Evolutionary conservation across 2,888 invertebrate species (phyloP).

Genomic region (Tetropium fuscum): DNA sequence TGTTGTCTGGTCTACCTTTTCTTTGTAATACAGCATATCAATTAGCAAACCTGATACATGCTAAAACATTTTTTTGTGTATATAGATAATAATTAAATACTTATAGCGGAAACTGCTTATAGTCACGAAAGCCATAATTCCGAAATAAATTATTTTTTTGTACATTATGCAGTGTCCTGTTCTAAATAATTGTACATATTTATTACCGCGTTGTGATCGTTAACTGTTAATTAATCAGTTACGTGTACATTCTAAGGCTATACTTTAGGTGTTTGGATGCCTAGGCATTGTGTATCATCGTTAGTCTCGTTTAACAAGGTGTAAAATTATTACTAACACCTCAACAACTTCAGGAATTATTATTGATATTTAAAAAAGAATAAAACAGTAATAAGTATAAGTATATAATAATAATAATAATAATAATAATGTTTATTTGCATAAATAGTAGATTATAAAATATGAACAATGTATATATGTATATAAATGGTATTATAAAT

Average conservation of each 20-base stretch:
- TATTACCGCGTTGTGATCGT: conserved; percentile 39
- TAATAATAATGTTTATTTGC: no score
- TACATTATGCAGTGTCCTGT: conserved; percentile 9
- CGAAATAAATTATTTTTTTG: background rate
- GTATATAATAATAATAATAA: background rate
- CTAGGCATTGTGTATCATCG: conserved; percentile 30
- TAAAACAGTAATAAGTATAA: background rate
- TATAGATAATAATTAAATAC: conserved; percentile 18
- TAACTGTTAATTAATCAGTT: conserved; percentile 40
- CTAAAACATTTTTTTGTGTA: background rate
- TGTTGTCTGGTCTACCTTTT: background rate
- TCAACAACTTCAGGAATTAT: conserved; percentile 17
- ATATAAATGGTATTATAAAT: no score
- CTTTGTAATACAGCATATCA: background rate
- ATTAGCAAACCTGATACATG: background rate
- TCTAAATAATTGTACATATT: conserved; percentile 31
- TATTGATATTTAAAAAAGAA: no score
- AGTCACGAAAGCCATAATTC: conserved; percentile 24
- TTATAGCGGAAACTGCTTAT: conserved; percentile 29
- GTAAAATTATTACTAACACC: conserved; percentile 37
- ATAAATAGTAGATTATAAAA: no score
- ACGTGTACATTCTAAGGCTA: conserved; percentile 32
- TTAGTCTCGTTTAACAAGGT: conserved; percentile 42
- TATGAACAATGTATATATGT: no score
- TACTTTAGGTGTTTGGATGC: conserved; percentile 24